Base-by-base conservation (phyloP, 1,140 invertebrate genomes). In the Achroia grisella region DNA sequence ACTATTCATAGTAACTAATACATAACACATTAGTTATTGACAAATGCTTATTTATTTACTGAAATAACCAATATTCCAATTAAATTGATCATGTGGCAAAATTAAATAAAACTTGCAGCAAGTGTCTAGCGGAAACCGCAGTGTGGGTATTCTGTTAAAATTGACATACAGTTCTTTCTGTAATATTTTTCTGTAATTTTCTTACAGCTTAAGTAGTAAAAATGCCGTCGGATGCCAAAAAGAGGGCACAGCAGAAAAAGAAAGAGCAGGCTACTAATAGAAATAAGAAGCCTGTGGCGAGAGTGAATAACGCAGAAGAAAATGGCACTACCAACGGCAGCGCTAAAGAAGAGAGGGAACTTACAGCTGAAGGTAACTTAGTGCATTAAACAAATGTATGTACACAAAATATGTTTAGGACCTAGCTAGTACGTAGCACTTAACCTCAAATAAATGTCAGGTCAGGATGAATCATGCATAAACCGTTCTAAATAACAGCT, bases 191-290 rank as follows among this genome's bases (percentile, higher is more conserved):
- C 27, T 39, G 27, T 10, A 30, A 28, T 44, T 51, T 34, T 48
- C 9, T 48, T 55, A 29, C 31, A 53, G 48, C 12, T 51, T 49
- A 51, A 37, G 40, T 44, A 44, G 31, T 31, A 40, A 87, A 58
- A 66, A 98, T 99, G 97, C 97, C 97, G 62, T 98, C 97, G 58
- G 97, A 98, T 84, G 92, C 97, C 1, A 99, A 99, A 86, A 99
- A 99, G 89, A 95, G 96, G 67, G 92, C 97, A 76, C 96, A 97
- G 78, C 94, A 96, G 67, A 97, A 97, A 84, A 99, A 99, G 86
- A 99, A 99, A 80, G 96, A 98, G 64, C 94, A 95, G 15, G 94
- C 94, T 12, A 96, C 95, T 75, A 90, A 90, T 39, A 89, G 93
- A 62, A 91, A 90, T 53, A 92, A 91, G 56, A 93, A 91, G 61